phyloP scores from a whole-genome alignment of 2,797 vertebrate species.

The Momotus momota region DNA sequence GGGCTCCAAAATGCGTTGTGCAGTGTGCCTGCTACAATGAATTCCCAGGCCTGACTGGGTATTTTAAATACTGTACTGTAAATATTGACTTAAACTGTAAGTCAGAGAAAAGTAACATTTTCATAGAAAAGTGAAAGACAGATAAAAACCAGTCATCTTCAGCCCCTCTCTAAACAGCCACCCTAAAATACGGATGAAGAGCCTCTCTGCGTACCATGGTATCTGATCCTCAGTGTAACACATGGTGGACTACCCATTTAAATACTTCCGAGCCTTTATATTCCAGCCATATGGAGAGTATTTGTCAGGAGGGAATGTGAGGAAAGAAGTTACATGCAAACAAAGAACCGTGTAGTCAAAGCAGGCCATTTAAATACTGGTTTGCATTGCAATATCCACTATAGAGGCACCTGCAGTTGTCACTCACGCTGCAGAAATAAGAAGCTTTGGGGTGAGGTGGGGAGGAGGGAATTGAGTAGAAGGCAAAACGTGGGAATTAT shows the following conservation, averaged over 20 bases:
- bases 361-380: constrained; percentile 36
- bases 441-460: background rate
- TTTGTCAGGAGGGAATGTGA: background rate
- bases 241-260: background rate
- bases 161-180: background rate
- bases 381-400: constrained; percentile 41
- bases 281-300: background rate
- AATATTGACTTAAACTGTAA: background rate
- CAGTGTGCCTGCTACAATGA: background rate
- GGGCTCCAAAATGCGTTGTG: accelerated
- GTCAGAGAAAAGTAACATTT: background rate
- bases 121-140: background rate
- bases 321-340: background rate
- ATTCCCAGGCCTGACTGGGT: background rate
- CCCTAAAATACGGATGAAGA: background rate
- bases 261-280: background rate
- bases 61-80: background rate
- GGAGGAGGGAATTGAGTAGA: background rate
- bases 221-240: background rate
- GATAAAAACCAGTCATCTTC: background rate
- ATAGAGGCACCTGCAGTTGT: background rate
- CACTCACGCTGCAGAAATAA: constrained; percentile 14
- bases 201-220: background rate
- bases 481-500: constrained; percentile 8
- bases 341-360: constrained; percentile 28